Percentiles rank a stretch among this genome's conserved stretches.
Conservation (phyloP, 2,888 invertebrate genomes). For the Apocheima hispidaria region DNA sequence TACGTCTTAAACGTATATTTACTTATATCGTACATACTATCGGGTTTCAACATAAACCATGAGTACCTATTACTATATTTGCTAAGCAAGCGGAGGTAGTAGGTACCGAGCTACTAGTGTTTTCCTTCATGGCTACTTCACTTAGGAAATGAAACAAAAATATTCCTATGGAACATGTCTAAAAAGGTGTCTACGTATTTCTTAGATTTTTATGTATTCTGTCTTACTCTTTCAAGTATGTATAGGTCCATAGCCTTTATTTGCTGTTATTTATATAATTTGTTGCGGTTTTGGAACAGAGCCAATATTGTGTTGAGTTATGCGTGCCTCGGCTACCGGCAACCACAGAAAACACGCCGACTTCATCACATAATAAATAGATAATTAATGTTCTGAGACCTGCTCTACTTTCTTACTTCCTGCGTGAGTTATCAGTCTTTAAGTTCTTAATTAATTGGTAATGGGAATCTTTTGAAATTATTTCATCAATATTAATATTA, state of each 20-base stretch:
- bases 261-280: background rate
- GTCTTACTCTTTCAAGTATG: background rate
- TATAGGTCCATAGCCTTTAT: background rate
- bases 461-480: no score
- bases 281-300: slow-evolving; percentile 4
- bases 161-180: background rate
- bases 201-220: background rate
- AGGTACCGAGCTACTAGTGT: background rate
- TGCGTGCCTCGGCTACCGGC: background rate
- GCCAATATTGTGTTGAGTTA: slow-evolving; percentile 10
- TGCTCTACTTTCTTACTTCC: background rate
- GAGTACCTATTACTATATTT: background rate
- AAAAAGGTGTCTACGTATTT: no score
- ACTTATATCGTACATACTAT: background rate
- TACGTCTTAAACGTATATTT: background rate
- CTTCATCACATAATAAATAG: background rate
- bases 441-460: no score
- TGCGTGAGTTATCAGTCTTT: background rate
- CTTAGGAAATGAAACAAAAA: background rate
- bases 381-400: background rate
- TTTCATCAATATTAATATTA: no score
- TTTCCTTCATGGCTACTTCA: background rate
- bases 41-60: background rate
- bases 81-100: background rate
- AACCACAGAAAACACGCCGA: background rate